These are phyloP conservation scores for Zaprionus inermis DNA, from an alignment of 1,140 invertebrate genomes.

Conservation along the genomic window DNA sequence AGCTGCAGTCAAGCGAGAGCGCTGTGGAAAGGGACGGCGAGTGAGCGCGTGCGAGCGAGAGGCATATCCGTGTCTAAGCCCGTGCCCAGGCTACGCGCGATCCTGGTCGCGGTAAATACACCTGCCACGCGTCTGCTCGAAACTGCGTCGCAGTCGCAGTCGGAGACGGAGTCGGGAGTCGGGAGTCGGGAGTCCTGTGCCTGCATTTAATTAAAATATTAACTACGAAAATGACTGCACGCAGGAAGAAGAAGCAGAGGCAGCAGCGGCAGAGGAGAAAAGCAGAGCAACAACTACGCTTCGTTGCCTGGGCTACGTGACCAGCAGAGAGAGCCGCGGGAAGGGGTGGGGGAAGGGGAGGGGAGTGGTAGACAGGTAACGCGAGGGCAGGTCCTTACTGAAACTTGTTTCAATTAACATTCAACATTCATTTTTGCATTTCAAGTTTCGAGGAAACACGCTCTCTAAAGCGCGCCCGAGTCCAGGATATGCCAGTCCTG, in stretches of 20 bases:
- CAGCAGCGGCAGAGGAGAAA: conserved; percentile 15
- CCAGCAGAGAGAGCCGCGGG: not conserved
- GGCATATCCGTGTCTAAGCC: conserved; percentile 61
- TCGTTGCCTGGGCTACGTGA: conserved; percentile 24
- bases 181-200: conserved; percentile 43
- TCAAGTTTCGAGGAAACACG: conserved; percentile 73
- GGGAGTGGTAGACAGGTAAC: conserved; percentile 3
- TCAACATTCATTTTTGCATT: conserved; percentile 65
- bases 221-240: conserved; percentile 74
- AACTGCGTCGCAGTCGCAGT: conserved; percentile 2
- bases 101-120: conserved; percentile 69
- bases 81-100: conserved; percentile 50
- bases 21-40: too few relatives aligned
- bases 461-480: conserved; percentile 33
- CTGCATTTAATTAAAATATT: conserved; percentile 84
- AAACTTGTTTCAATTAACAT: conserved; percentile 79
- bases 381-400: conserved; percentile 56
- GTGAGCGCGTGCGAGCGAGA: conserved; percentile 23
- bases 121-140: conserved; percentile 77
- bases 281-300: conserved; percentile 26
- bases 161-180: not conserved
- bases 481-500: conserved; percentile 57
- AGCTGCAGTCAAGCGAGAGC: conserved; percentile 54
- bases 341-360: not conserved
- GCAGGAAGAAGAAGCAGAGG: conserved; percentile 8